phyloP scores from a whole-genome alignment of 2,888 invertebrate genomes.

The Drosophila neutralis region DNA sequence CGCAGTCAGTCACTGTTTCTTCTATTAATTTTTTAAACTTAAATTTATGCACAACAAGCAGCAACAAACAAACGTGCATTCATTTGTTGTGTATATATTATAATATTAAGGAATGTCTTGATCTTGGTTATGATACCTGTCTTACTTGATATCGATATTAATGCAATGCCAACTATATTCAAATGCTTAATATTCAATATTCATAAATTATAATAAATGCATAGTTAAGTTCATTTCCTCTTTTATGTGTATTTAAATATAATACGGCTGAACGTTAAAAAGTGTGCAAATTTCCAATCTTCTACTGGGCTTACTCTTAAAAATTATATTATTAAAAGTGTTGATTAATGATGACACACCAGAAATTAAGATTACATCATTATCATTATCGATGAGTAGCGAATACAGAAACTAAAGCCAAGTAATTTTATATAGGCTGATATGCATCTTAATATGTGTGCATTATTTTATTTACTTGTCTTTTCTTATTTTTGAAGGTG shows the following conservation, averaged over 20 bases:
- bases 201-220: background rate
- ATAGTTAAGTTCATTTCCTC: background rate
- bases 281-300: background rate
- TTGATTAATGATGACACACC: background rate
- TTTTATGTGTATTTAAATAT: background rate
- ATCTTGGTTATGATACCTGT: background rate
- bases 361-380: background rate
- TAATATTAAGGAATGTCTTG: conserved; percentile 3
- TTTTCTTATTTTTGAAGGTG: conserved; percentile 3
- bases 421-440: background rate
- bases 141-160: background rate
- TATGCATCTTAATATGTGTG: background rate
- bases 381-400: background rate
- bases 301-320: background rate
- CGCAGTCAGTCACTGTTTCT: too few species aligned
- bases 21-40: too few species aligned
- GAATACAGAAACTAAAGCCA: background rate
- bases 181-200: background rate
- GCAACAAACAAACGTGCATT: too few species aligned
- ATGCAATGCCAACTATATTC: background rate
- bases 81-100: background rate
- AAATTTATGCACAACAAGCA: conserved; percentile 5
- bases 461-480: background rate
- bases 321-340: background rate
- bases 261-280: too few species aligned